Evolutionary conservation across 2,888 invertebrate genomes (phyloP).

Genomic region (Rutpela maculata): DNA sequence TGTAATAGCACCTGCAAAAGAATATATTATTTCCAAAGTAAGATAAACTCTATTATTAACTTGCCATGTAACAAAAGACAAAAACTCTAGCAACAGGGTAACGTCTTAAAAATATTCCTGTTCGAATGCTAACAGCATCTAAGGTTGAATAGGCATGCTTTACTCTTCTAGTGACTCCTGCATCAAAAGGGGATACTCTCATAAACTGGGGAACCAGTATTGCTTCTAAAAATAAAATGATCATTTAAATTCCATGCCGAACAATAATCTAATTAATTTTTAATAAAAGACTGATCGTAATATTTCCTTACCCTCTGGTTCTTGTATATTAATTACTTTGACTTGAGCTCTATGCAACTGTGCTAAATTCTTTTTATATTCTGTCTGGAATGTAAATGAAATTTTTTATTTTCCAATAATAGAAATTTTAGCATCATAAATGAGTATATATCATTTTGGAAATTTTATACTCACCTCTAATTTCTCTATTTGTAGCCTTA

Average conservation of each 20-base stretch:
- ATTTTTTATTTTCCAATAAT: too few relatives aligned
- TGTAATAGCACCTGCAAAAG: slow-evolving; percentile 82
- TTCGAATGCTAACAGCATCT: slow-evolving; percentile 85
- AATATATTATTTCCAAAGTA: slow-evolving; percentile 38
- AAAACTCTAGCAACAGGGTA: slow-evolving; percentile 89
- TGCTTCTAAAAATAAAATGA: slow-evolving; percentile 74
- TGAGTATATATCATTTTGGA: slow-evolving; percentile 67
- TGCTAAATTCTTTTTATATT: slow-evolving; percentile 77
- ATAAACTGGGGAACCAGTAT: slow-evolving; percentile 83
- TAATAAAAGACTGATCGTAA: slow-evolving; percentile 11
- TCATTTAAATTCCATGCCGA: too few relatives aligned
- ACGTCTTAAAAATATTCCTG: slow-evolving; percentile 86
- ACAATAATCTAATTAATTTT: too few relatives aligned
- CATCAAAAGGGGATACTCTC: slow-evolving; percentile 85
- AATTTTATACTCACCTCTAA: slow-evolving; percentile 78
- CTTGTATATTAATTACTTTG: slow-evolving; percentile 78
- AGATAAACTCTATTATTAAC: slow-evolving; percentile 55
- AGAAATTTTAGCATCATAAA: too few relatives aligned
- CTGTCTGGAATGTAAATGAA: slow-evolving; percentile 73
- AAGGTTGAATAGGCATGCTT: slow-evolving; percentile 86
- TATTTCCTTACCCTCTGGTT: slow-evolving; percentile 75
- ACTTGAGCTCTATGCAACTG: slow-evolving; percentile 76
- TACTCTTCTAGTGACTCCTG: slow-evolving; percentile 83
- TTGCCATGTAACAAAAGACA: slow-evolving; percentile 89
- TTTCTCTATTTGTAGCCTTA: slow-evolving; percentile 89